These are phyloP conservation scores for Gymnopithys bicolor DNA, from an alignment of 2,797 vertebrate genomes.

Conservation along the genomic window DNA sequence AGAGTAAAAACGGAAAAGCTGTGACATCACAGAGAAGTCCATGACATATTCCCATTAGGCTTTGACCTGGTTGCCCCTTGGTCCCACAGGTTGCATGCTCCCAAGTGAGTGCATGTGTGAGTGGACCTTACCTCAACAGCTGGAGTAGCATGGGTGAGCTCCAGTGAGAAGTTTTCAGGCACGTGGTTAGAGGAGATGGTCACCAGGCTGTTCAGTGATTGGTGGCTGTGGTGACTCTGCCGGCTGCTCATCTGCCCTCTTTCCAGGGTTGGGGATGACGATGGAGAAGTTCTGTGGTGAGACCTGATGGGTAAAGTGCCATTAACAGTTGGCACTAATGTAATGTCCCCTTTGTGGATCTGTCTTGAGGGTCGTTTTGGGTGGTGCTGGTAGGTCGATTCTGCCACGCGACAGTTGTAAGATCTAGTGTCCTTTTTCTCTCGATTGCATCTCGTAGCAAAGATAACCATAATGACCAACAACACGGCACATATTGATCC, in stretches of 20 bases:
- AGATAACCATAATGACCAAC: constrained; percentile 93
- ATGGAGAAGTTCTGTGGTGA: constrained; percentile 89
- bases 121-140: constrained; percentile 92
- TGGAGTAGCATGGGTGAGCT: constrained; percentile 92
- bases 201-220: constrained; percentile 96
- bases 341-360: constrained; percentile 98
- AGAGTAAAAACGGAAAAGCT: background rate
- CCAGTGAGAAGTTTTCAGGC: constrained; percentile 91
- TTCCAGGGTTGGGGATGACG: constrained; percentile 90
- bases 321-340: constrained; percentile 90
- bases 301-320: constrained; percentile 92
- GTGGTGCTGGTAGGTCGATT: constrained; percentile 95
- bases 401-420: constrained; percentile 94
- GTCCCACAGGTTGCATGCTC: background rate
- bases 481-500: constrained; percentile 90
- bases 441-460: constrained; percentile 90
- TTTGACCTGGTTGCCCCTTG: background rate
- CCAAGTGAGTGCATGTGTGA: background rate
- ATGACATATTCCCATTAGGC: background rate
- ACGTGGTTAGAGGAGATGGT: constrained; percentile 97
- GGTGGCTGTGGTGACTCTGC: constrained; percentile 94
- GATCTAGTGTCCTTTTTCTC: constrained; percentile 95
- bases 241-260: constrained; percentile 89
- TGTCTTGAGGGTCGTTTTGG: constrained; percentile 94
- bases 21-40: background rate